phyloP scores from a whole-genome alignment of 2,797 vertebrate species.

The Scolopax bukidnonensis region DNA sequence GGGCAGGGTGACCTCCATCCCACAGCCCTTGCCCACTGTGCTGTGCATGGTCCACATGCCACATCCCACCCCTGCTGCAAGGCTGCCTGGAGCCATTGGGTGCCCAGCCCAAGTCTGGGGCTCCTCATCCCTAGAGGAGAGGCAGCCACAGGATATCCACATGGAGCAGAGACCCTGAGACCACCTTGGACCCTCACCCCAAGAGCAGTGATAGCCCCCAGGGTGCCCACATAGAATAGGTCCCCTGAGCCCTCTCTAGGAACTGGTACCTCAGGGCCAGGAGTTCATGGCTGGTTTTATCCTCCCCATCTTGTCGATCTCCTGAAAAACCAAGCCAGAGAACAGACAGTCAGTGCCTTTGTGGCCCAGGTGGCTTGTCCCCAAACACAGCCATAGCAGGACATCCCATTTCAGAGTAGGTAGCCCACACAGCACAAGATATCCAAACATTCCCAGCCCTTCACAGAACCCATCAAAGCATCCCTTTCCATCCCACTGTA shows the following conservation, averaged over 20 bases:
- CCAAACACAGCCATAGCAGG: not conserved
- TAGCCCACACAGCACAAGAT: not conserved
- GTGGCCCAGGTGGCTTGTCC: fast-evolving
- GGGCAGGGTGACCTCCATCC: not conserved
- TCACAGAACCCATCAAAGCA: not conserved
- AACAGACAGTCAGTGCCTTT: not conserved
- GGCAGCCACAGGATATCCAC: not conserved
- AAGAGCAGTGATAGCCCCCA: not conserved
- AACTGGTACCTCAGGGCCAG: conserved; percentile 85
- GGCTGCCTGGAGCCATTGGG: not conserved
- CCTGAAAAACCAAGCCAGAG: conserved; percentile 77
- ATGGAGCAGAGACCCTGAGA: not conserved
- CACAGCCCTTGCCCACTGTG: not conserved
- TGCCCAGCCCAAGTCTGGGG: not conserved
- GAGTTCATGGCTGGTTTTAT: conserved; percentile 85
- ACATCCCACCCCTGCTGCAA: fast-evolving
- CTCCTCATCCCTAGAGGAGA: not conserved
- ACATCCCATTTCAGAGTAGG: fast-evolving
- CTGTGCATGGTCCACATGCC: fast-evolving
- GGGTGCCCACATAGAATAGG: not conserved
- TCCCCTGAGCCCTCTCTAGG: not conserved
- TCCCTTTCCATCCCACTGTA: not conserved
- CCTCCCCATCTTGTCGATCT: conserved; percentile 82
- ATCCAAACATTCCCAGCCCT: not conserved
- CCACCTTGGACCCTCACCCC: not conserved